Base-by-base conservation (phyloP, 2,888 invertebrate species). In the Colostygia pectinataria region DNA sequence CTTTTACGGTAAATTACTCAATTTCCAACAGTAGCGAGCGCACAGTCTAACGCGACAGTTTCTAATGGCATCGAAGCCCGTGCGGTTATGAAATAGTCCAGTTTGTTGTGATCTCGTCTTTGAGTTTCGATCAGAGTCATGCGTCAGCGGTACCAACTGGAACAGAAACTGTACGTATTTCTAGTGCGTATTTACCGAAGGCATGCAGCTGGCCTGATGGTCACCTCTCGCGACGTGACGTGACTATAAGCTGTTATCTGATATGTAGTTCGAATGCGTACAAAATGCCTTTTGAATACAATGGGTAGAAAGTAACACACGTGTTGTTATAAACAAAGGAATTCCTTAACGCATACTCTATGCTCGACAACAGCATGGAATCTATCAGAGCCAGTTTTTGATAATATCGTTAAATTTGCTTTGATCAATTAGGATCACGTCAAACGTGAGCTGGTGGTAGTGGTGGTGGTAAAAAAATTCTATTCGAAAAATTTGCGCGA, bases 111-210 rank as follows among this genome's bases (percentile, higher is more conserved):
- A 81, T 77, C 63, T 76, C 72, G 53, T 18, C 13, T 13, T 13
- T 12, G 28, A n/a, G 32, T 4, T 18, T 63, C 50, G 48, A 66
- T 69, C 66, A 71, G 49, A 27, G 6, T 55, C 57, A 79, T 90
- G 89, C 87, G 89, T 68, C 89, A 90, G 74, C 76, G 88, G 66
- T 90, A 90, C 72, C 90, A 90, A 74, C 75, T 90, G 71, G 88
- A 89, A 74, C 89, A 89, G 63, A 81, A 79, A 77, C 77, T 82
- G 89, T 90, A 89, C 65, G 90, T 90, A 88, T 80, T n/a, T 57
- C 62, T 65, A 53, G 63, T 47, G 58, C 53, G 49, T 58, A 57
- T 50, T 48, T 50, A 46, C 53, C 43, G 34, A 48, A 61, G 61
- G 55, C 61, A 61, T 56, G 46, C 51, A 62, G 57, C 65, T 69